A percentile compares a stretch with the other conserved stretches of the same genome.
These are phyloP conservation scores for Agrochola lota DNA, from an alignment of 2,888 invertebrate species.

Conservation along the genomic window DNA sequence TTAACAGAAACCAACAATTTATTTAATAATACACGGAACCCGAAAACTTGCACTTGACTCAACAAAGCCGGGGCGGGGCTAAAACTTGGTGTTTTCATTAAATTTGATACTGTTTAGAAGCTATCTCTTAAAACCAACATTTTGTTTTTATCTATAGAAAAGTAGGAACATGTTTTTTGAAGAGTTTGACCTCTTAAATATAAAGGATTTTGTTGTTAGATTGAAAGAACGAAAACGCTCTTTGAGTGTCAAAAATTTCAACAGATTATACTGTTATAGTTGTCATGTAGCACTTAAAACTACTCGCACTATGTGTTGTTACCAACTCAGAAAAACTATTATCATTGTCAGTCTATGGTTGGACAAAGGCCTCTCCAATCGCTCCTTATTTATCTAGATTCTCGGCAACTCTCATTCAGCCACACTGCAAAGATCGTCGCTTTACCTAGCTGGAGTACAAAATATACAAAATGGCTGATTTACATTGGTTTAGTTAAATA, in stretches of 20 bases:
- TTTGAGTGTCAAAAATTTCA: background rate
- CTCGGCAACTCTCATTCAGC: no score
- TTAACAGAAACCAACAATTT: slow-evolving; percentile 34
- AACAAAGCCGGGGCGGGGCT: slow-evolving; percentile 32
- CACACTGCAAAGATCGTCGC: no score
- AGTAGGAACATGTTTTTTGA: slow-evolving; percentile 1
- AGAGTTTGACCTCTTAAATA: slow-evolving; percentile 7
- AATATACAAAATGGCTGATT: no score
- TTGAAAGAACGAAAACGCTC: background rate
- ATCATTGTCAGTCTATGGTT: no score
- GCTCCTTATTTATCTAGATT: no score
- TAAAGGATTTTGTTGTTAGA: background rate
- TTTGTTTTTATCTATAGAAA: slow-evolving; percentile 29
- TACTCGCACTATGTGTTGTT: background rate
- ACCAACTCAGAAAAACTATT: background rate
- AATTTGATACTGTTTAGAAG: slow-evolving; percentile 65
- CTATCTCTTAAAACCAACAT: slow-evolving; percentile 44
- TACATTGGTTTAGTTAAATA: no score
- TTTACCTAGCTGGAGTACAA: no score
- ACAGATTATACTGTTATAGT: background rate
- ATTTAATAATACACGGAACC: slow-evolving; percentile 50
- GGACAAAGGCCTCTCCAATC: no score
- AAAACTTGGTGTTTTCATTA: slow-evolving; percentile 67
- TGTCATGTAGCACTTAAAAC: background rate
- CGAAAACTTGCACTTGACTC: slow-evolving; percentile 38